phyloP scores from a whole-genome alignment of 2,888 invertebrate genomes.

The Tetragonula carbonaria region DNA sequence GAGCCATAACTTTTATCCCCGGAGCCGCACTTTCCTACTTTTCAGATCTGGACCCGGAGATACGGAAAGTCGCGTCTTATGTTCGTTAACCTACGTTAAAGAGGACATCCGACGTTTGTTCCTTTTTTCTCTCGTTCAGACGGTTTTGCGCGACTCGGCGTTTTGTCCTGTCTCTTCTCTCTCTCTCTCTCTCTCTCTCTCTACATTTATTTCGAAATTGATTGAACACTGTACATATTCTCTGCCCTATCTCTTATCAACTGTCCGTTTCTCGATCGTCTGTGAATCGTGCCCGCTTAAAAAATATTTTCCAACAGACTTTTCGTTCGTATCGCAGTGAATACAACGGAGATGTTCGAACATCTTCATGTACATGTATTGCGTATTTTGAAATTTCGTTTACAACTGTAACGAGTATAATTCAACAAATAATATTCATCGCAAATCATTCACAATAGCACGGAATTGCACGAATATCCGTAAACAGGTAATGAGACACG shows the following conservation, averaged over 20 bases:
- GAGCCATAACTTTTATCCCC: conserved; percentile 63
- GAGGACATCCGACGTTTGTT: background rate
- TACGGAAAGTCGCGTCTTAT: conserved; percentile 38
- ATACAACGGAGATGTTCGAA: no score
- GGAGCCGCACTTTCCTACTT: conserved; percentile 56
- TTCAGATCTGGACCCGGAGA: conserved; percentile 58
- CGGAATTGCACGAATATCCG: no score
- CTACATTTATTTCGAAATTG: background rate
- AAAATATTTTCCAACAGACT: background rate
- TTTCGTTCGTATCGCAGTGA: background rate
- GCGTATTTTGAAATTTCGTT: no score
- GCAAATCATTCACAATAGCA: no score
- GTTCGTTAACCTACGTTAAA: conserved; percentile 61
- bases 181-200: background rate
- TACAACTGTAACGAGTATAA: no score
- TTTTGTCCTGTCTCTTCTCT: background rate
- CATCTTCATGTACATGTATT: no score
- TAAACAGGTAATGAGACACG: no score
- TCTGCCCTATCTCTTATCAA: background rate
- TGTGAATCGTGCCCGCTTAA: no score
- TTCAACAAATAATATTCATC: no score
- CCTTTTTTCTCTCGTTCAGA: background rate
- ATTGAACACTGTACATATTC: background rate
- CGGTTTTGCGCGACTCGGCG: background rate
- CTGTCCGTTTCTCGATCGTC: background rate